Evolutionary conservation across 2,888 invertebrate species (phyloP).

Genomic region (Melanotus villosus): DNA sequence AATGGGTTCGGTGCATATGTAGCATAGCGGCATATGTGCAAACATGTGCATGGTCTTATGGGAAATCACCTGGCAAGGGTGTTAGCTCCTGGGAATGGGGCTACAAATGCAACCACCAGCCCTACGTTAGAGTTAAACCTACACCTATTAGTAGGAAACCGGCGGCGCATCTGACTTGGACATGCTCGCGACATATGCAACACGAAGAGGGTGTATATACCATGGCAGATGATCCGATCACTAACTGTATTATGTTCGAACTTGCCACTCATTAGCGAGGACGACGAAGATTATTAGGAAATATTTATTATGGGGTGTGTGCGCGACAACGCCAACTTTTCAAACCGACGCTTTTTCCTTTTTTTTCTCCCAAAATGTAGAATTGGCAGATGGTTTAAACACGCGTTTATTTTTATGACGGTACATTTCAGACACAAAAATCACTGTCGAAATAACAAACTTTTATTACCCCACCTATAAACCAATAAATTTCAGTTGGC

Average conservation of each 20-base stretch:
- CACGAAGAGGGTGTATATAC: conserved; percentile 49
- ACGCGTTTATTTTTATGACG: too few relatives aligned
- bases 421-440: neutral
- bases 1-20: conserved; percentile 63
- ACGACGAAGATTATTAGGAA: neutral
- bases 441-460: too few relatives aligned
- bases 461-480: conserved; percentile 5
- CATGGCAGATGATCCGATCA: conserved; percentile 55
- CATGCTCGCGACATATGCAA: conserved; percentile 56
- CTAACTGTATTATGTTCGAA: conserved; percentile 50
- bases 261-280: conserved; percentile 49
- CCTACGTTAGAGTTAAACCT: conserved; percentile 49
- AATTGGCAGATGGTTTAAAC: too few relatives aligned
- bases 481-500: conserved; percentile 21
- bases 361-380: too few relatives aligned
- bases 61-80: conserved; percentile 69
- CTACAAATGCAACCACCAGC: conserved; percentile 42
- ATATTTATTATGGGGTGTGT: neutral
- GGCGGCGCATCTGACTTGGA: conserved; percentile 54
- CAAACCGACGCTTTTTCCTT: too few relatives aligned
- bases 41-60: conserved; percentile 70
- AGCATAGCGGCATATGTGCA: conserved; percentile 67
- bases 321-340: too few relatives aligned
- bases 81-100: conserved; percentile 63
- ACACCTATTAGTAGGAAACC: conserved; percentile 56